phyloP scores from a whole-genome alignment of 2,888 invertebrate genomes.

The Aporophyla lueneburgensis region DNA sequence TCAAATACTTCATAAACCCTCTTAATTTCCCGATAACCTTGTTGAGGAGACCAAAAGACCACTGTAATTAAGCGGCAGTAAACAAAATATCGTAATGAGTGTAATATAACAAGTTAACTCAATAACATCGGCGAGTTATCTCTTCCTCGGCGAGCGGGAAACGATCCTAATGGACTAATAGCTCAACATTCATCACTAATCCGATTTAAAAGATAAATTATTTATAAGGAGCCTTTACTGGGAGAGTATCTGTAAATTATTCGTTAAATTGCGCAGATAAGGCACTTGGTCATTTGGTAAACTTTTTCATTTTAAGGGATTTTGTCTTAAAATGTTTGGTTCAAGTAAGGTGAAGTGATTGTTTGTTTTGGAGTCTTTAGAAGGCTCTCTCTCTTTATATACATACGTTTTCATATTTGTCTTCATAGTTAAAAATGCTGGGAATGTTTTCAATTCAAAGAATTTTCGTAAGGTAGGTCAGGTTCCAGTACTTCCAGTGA shows the following conservation, averaged over 20 bases:
- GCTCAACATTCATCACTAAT: conserved; percentile 59
- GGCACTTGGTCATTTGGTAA: conserved; percentile 14
- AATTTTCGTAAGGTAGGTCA: not conserved
- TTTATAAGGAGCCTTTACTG: conserved; percentile 34
- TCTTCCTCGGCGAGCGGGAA: not conserved
- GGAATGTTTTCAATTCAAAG: not conserved
- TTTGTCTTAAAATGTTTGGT: conserved; percentile 1
- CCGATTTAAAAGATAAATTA: conserved; percentile 53
- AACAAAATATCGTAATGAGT: conserved; percentile 47
- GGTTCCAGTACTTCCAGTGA: not conserved
- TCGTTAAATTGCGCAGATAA: conserved; percentile 24
- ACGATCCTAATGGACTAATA: conserved; percentile 53
- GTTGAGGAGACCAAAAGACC: not conserved
- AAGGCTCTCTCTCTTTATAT: not conserved
- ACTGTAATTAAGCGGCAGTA: conserved; percentile 25
- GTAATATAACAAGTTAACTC: conserved; percentile 47
- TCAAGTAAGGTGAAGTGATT: not conserved
- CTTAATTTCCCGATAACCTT: conserved; percentile 14
- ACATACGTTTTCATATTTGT: conserved; percentile 24
- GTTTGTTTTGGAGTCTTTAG: not conserved
- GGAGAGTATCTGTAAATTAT: conserved; percentile 40
- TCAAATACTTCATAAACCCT: not conserved
- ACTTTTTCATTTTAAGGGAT: conserved; percentile 34
- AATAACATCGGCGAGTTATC: conserved; percentile 27
- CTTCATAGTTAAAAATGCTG: not conserved